Evolutionary conservation across 1,140 invertebrate genomes (phyloP), one percentile per base, ranked within the genome.

Genomic region (honey bee (Apis mellifera)): DNA sequence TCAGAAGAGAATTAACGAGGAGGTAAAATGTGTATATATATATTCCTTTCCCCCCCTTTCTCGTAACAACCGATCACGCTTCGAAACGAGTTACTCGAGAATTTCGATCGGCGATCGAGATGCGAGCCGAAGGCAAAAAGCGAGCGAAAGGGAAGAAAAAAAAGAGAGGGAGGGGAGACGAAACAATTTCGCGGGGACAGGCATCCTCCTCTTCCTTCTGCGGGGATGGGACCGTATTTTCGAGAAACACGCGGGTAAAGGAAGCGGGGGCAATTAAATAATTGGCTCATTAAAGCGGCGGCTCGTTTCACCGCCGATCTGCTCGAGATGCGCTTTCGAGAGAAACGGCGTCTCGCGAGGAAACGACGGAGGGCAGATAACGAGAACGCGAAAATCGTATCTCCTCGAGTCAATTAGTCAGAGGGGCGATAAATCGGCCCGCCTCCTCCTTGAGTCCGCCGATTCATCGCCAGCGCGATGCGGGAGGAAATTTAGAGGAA

Each of bases 361-460:
- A 75, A 72, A 78, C 60, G 78, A 23, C 54, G 21, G 15, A n/a
- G 42, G 32, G 7, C 52, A 79, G 84, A 83, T 78, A 79, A 85
- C 83, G 65, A 78, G 84, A 65, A 76, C 83, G 62, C 23, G n/a
- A 85, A 84, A 86, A 80, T 83, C 85, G 83, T 84, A 87, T 90
- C 84, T 86, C 83, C 76, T 60, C 50, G 84, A 86, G 89, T 90
- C 90, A 89, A 91, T 91, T 91, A 91, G 88, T 87, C 90, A 90
- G 86, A 17, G 64, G 64, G n/a, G 69, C 83, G 79, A 89, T 90
- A 91, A 91, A 90, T 90, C 85, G 86, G 69, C 64, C 59, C 68
- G 17, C n/a, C 59, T 26, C 54, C 54, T 32, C 54, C 23, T 57
- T 59, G 23, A 48, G 50, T 11, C 52, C n/a, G n/a, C n/a, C 59